Evolutionary conservation across 2,888 invertebrate species (phyloP), one percentile per base, ranked within the genome.

Genomic region (Chalcosyrphus nemorum): DNA sequence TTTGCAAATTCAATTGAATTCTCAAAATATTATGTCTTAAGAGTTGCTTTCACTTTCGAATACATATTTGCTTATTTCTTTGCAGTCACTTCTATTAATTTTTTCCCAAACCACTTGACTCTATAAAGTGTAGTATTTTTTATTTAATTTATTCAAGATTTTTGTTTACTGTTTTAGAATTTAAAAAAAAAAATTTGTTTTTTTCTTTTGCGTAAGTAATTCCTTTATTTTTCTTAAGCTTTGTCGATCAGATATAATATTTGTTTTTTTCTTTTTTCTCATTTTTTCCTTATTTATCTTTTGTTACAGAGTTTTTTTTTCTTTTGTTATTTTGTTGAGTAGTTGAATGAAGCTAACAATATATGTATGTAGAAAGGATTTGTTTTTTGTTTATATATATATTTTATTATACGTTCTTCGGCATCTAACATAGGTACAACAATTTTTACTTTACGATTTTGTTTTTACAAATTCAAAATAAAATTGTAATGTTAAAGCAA

Each of bases 211-310:
- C 82, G 72, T 82, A 82, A 72, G 72, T 82, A 82, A 78, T 82
- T 82, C 78, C 78, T 82, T 82, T 82, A 82, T 82, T 81, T 76
- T 66, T 71, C 72, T 77, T 66, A 82, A 82, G 82, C 82, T 61
- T 82, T 78, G 72, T 78, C 82, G 78, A 72, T 82, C 72, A 61
- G 70, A 78, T 77, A 77, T 76, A 65, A 81, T 78, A 82, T 76
- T 27, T 76, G 57, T 57, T 74, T 47, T 38, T 24, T 43, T 27
- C 52, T 72, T 19, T 38, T 59, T 15, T 52, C 57, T 21, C 41
- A 41, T 9, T 70, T 63, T n/a, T 11, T 43, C 6, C n/a, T n/a
- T n/a, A n/a, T 54, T 35, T 65, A 54, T 50, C 29, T 41, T 66
- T 71, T 82, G 71, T 57, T 77, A 82, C 71, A 71, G 70, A 57